Evolutionary conservation across 1,140 invertebrate species (phyloP), one percentile per base, ranked within the genome.

Genomic region (Drosophila setifemur): DNA sequence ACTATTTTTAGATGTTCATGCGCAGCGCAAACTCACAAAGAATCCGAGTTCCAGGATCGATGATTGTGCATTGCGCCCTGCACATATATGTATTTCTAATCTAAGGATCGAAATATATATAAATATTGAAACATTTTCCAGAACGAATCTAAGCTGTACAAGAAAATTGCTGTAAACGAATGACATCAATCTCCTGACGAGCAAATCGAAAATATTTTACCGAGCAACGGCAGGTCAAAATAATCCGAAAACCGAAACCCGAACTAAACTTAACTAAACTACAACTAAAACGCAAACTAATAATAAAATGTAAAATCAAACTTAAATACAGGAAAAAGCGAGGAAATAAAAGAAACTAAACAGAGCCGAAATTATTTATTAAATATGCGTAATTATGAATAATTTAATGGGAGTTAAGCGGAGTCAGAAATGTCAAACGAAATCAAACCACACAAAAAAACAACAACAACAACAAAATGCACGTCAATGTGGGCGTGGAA

Each of bases 291-390:
- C 23, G 37, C 39, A 58, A n/a, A 71, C 47, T 69, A 86, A 86
- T 64, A 75, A 67, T 45, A 75, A 73, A 76, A 76, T 83, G 79
- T 83, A 87, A 86, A 86, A 86, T 86, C 75, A 76, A 86, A 86
- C 68, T 61, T 66, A 86, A 86, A 66, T 86, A 86, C 81, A 86
- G 81, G 81, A 76, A 82, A 14, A 37, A 72, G 57, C 12, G 44
- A 60, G 18, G 21, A 71, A 44, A 67, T 45, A 61, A 47, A 26
- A 33, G 45, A 54, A 25, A 37, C 49, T 21, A 52, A 18, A 3
- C 25, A 60, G 23, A 57, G 28, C 14, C 49, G 39, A 72, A 57
- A 61, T 70, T 73, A 72, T 78, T 67, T 63, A 64, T 64, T 70
- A 61, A 77, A 63, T 74, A 79, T 67, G 66, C 64, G 63, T 85